Percentiles rank a stretch among this genome's conserved stretches.
Evolutionary conservation across 2,113 vertebrate species (phyloP).

Genomic region (Carassius carassius): DNA sequence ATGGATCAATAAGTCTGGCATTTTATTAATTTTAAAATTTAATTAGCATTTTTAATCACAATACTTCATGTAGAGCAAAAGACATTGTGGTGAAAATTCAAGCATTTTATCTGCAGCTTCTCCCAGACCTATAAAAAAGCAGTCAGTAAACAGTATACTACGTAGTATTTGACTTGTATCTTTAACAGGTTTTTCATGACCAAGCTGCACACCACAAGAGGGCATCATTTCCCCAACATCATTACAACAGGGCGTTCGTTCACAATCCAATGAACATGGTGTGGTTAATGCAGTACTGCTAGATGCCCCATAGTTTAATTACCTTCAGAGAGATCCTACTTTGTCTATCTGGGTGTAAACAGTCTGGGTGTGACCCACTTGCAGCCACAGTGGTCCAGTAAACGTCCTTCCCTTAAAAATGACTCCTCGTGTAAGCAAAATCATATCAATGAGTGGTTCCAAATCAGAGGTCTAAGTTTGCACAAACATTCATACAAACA

Average conservation of each 20-base stretch:
- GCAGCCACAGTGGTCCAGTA: not conserved
- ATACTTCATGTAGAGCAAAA: not conserved
- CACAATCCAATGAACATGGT: not conserved
- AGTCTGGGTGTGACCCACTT: constrained; percentile 3
- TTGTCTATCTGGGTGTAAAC: not conserved
- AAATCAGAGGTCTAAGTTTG: not conserved
- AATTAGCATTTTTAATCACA: not conserved
- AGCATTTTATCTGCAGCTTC: constrained; percentile 83
- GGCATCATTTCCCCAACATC: constrained; percentile 31
- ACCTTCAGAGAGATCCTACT: not conserved
- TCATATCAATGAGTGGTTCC: not conserved
- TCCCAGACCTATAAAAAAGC: too few species aligned
- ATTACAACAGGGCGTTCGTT: not conserved
- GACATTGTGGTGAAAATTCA: not conserved
- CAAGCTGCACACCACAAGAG: constrained; percentile 35
- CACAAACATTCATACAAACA: not conserved
- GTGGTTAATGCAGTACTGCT: constrained; percentile 1
- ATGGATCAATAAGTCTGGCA: not conserved
- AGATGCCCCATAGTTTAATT: not conserved
- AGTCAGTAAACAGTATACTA: too few species aligned
- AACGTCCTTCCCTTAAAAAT: not conserved
- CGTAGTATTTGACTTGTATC: not conserved
- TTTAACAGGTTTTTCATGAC: not conserved
- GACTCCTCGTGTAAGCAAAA: not conserved
- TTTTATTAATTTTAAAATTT: not conserved